These are phyloP conservation scores for Venusia cambrica DNA, from an alignment of 2,888 invertebrate genomes.

Conservation along the genomic window DNA sequence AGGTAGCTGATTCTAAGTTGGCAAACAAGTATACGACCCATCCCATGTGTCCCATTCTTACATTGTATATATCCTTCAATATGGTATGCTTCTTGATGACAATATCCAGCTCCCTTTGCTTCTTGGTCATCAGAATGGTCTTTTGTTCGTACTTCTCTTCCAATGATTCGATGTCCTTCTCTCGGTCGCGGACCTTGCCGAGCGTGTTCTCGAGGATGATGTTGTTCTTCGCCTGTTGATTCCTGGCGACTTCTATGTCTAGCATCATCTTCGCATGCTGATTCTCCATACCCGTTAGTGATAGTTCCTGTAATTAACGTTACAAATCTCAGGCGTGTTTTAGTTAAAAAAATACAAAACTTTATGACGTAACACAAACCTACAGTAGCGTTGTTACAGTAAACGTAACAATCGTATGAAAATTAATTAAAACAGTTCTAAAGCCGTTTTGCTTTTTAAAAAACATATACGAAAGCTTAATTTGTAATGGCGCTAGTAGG, in stretches of 20 bases:
- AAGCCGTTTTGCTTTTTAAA: too few species aligned
- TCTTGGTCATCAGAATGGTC: slow-evolving; percentile 48
- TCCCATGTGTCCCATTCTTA: too few species aligned
- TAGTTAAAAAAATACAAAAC: too few species aligned
- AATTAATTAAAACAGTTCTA: neutral
- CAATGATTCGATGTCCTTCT: slow-evolving; percentile 54
- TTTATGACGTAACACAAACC: too few species aligned
- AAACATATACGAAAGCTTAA: too few species aligned
- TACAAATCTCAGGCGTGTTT: neutral
- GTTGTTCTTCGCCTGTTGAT: slow-evolving; percentile 59
- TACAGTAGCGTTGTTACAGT: too few species aligned
- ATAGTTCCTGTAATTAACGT: slow-evolving; percentile 66
- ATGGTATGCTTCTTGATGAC: slow-evolving; percentile 53
- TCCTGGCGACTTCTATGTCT: slow-evolving; percentile 80
- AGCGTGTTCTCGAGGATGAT: slow-evolving; percentile 49
- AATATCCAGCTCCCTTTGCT: slow-evolving; percentile 65
- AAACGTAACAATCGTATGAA: too few species aligned
- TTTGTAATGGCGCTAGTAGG: too few species aligned
- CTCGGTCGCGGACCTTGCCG: slow-evolving; percentile 49
- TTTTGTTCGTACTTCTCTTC: slow-evolving; percentile 59
- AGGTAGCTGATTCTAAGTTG: too few species aligned
- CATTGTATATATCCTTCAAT: slow-evolving; percentile 67
- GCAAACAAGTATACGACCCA: too few species aligned
- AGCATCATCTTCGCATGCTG: slow-evolving; percentile 77
- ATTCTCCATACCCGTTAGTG: slow-evolving; percentile 78